A percentile compares a stretch with the other conserved stretches of the same genome.
Evolutionary conservation across 2,113 vertebrate genomes (phyloP).

Genomic region (Epinephelus moara): DNA sequence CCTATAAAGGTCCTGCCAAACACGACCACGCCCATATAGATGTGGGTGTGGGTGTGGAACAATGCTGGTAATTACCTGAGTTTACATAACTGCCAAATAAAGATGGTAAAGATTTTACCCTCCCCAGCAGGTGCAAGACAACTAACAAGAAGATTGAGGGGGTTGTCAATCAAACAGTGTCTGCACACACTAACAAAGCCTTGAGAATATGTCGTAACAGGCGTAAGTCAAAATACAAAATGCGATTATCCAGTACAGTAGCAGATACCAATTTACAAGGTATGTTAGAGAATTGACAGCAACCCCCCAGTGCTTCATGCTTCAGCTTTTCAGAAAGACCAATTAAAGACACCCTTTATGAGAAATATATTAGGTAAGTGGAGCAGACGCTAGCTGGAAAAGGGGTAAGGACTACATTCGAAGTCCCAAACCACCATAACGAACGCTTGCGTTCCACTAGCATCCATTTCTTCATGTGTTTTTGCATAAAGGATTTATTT

Average conservation of each 20-base stretch:
- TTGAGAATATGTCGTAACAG: neutral
- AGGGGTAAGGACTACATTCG: neutral
- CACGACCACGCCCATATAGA: neutral
- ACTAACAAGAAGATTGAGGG: neutral
- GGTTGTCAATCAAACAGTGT: constrained; percentile 6
- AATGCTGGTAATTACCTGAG: neutral
- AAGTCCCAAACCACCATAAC: constrained; percentile 50
- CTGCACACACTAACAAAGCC: no score
- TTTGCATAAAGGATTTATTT: constrained; percentile 54
- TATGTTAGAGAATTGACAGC: no score
- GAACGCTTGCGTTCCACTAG: constrained; percentile 31
- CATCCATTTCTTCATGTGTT: constrained; percentile 54
- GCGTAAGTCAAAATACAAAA: no score
- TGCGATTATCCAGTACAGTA: no score
- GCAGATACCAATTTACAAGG: no score
- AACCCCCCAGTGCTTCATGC: neutral
- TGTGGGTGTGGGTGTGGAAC: neutral
- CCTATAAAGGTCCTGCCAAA: neutral
- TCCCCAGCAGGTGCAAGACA: neutral
- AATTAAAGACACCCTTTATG: constrained; percentile 15
- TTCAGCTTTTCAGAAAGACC: constrained; percentile 19
- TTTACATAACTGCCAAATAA: neutral
- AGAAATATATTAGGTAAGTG: constrained; percentile 27
- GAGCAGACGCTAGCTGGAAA: constrained; percentile 33
- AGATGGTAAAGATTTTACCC: neutral